Evolutionary conservation across 2,113 vertebrate species (phyloP).

Genomic region (Desmodus rotundus): DNA sequence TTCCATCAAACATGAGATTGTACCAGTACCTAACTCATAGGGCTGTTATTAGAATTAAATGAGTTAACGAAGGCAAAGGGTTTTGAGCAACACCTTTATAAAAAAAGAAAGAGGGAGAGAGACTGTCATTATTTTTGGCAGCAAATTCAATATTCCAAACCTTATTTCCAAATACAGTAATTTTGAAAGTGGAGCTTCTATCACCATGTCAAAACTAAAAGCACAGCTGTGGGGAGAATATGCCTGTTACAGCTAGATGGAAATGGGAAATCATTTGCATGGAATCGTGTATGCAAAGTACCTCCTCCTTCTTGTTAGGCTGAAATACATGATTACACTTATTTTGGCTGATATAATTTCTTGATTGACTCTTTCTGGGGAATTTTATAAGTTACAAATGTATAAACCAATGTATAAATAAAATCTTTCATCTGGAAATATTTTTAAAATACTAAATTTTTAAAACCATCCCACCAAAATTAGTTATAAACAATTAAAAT

Average conservation of each 20-base stretch:
- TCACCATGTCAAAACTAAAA: conserved; percentile 44
- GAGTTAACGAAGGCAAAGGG: background rate
- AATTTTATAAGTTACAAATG: conserved; percentile 66
- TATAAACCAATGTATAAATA: conserved; percentile 61
- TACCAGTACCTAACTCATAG: background rate
- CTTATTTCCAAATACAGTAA: conserved; percentile 52
- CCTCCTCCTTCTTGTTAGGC: conserved; percentile 44
- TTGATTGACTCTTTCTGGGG: conserved; percentile 67
- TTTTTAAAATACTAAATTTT: conserved; percentile 38
- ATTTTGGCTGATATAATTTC: conserved; percentile 70
- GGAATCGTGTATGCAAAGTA: conserved; percentile 50
- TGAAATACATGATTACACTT: conserved; percentile 66
- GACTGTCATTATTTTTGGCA: conserved; percentile 32
- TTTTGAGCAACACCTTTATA: background rate
- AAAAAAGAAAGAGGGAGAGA: background rate
- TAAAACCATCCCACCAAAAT: background rate
- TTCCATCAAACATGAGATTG: background rate
- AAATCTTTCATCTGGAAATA: conserved; percentile 44
- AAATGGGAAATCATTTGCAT: conserved; percentile 57
- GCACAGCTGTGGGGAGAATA: conserved; percentile 64
- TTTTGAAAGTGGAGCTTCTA: conserved; percentile 30
- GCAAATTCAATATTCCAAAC: conserved; percentile 58
- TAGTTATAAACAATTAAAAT: background rate
- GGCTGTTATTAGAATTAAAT: background rate
- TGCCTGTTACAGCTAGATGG: background rate